Evolutionary conservation across 2,888 invertebrate species (phyloP).

Genomic region (Drosophila algonquin): DNA sequence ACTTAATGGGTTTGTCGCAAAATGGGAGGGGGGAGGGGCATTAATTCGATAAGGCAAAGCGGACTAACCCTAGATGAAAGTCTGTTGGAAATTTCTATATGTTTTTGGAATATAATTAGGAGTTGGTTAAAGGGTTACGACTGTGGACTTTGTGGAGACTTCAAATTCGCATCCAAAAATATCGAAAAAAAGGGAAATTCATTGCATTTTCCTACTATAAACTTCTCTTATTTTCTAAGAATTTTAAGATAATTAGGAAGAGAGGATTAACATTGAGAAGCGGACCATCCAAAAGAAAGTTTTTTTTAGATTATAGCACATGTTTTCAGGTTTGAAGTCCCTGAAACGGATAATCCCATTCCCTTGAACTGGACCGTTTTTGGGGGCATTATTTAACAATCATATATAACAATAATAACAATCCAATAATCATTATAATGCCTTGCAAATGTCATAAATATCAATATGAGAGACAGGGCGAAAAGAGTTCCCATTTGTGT

Average conservation of each 20-base stretch:
- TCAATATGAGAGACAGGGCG: slow-evolving; percentile 67
- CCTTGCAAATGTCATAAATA: slow-evolving; percentile 78
- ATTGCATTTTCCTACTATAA: too few relatives aligned
- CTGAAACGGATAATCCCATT: neutral
- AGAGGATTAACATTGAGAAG: too few relatives aligned
- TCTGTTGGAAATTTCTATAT: neutral
- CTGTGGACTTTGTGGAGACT: too few relatives aligned
- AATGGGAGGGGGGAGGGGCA: neutral
- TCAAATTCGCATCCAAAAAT: too few relatives aligned
- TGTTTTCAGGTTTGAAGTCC: too few relatives aligned
- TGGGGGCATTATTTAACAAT: neutral
- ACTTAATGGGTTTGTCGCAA: slow-evolving; percentile 28
- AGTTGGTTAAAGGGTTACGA: neutral
- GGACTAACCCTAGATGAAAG: neutral
- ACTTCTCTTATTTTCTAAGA: too few relatives aligned
- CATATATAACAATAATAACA: slow-evolving; percentile 57
- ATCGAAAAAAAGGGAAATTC: too few relatives aligned
- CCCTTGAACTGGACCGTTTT: neutral
- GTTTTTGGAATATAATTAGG: neutral
- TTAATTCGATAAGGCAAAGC: neutral
- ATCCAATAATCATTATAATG: slow-evolving; percentile 76
- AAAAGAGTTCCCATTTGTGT: slow-evolving; percentile 17
- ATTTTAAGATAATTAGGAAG: too few relatives aligned
- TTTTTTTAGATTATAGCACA: too few relatives aligned
- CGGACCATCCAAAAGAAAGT: too few relatives aligned